Percentiles rank a stretch among this genome's conserved stretches.
Evolutionary conservation across 1,140 invertebrate genomes (phyloP).

Genomic region (Ganaspis sp.): DNA sequence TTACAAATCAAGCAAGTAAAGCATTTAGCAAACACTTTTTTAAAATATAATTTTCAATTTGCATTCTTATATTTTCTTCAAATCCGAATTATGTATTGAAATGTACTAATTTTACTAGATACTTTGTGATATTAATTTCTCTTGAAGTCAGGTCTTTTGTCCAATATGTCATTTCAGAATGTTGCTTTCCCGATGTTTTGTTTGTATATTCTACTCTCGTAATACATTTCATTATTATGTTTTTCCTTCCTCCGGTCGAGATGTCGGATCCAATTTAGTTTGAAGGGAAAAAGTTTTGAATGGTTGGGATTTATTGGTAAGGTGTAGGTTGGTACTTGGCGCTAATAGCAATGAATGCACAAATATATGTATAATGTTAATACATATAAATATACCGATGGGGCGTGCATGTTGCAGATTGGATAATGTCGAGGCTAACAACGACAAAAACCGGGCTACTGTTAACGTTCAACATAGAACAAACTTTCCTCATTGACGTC

Average conservation of each 20-base stretch:
- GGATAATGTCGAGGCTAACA: conserved; percentile 24
- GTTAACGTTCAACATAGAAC: conserved; percentile 11
- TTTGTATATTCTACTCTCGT: neutral
- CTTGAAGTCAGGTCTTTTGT: too few species aligned
- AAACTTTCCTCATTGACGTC: conserved; percentile 8
- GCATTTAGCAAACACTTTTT: neutral
- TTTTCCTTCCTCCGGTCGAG: neutral
- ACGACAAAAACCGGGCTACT: conserved; percentile 5
- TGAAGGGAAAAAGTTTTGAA: conserved; percentile 12
- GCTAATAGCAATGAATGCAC: conserved; percentile 12
- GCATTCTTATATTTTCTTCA: too few species aligned
- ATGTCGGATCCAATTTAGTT: conserved; percentile 1
- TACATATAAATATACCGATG: neutral
- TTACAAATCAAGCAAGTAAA: too few species aligned
- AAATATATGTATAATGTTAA: neutral
- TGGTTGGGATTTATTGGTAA: conserved; percentile 7
- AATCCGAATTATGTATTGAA: too few species aligned
- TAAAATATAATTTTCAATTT: too few species aligned
- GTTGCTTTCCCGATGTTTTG: neutral
- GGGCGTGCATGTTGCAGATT: conserved; percentile 24
- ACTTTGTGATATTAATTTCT: too few species aligned
- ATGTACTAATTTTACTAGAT: too few species aligned
- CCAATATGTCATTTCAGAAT: neutral
- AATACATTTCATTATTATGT: neutral
- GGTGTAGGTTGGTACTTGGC: conserved; percentile 12